A percentile compares a stretch with the other conserved stretches of the same genome.
These are phyloP conservation scores for Brachyalestes nurse DNA, from an alignment of 2,797 vertebrate species.

Conservation along the genomic window DNA sequence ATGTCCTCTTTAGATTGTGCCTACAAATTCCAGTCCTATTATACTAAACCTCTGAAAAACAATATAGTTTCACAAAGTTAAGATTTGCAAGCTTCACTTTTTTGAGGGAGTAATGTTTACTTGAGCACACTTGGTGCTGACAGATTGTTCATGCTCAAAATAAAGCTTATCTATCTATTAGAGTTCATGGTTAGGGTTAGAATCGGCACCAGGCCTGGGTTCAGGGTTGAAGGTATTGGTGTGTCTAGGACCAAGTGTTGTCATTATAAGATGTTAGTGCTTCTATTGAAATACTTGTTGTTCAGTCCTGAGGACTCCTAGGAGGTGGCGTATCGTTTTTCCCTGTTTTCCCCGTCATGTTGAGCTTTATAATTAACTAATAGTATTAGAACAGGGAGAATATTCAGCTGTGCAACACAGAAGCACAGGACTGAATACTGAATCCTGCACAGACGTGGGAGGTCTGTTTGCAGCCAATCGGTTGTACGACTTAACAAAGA, in stretches of 20 bases:
- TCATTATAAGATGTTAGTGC: background rate
- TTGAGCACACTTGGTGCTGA: too few species aligned
- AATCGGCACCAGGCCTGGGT: too few species aligned
- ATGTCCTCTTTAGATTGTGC: background rate
- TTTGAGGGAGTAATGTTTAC: too few species aligned
- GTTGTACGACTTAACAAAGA: background rate
- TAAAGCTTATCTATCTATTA: too few species aligned
- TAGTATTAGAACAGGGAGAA: background rate
- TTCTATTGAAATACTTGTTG: background rate
- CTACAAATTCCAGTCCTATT: background rate
- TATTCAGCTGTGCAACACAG: background rate
- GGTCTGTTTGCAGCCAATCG: background rate
- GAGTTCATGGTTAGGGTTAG: too few species aligned
- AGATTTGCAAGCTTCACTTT: too few species aligned
- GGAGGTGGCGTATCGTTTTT: background rate
- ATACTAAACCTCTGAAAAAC: too few species aligned
- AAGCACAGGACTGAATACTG: background rate
- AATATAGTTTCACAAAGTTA: too few species aligned
- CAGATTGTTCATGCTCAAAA: too few species aligned
- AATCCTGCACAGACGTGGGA: background rate
- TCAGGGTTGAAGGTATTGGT: too few species aligned
- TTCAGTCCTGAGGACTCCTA: too few species aligned
- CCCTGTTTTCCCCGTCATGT: background rate
- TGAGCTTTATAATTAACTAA: background rate
- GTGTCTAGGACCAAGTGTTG: too few species aligned